Conservation (phyloP, 2,113 vertebrate species). For the Pelecanoides urinatrix region DNA sequence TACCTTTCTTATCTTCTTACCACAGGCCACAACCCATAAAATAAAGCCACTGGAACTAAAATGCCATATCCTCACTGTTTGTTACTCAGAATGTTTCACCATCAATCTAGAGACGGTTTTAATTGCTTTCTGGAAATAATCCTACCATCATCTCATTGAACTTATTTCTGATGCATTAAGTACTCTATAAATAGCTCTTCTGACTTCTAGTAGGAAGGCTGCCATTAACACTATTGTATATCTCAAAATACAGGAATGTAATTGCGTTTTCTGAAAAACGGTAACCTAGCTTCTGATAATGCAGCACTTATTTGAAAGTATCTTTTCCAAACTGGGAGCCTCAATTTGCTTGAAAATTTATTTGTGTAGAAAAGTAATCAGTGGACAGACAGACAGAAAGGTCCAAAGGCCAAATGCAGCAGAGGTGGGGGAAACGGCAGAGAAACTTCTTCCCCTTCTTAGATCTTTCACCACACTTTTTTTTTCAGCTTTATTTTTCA, state of each 20-base stretch:
- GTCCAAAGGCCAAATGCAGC: conserved; percentile 34
- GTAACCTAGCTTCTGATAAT: background rate
- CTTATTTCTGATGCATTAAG: conserved; percentile 56
- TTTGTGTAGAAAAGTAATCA: conserved; percentile 57
- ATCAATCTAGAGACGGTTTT: conserved; percentile 45
- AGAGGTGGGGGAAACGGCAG: background rate
- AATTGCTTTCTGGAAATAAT: conserved; percentile 73
- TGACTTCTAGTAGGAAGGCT: conserved; percentile 29
- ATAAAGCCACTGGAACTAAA: conserved; percentile 52
- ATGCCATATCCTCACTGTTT: conserved; percentile 32
- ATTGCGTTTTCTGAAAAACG: background rate
- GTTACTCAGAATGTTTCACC: conserved; percentile 57
- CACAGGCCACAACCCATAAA: conserved; percentile 56
- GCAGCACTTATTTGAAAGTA: conserved; percentile 17
- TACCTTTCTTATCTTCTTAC: conserved; percentile 49
- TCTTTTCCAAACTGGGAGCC: conserved; percentile 28
- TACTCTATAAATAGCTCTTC: conserved; percentile 59
- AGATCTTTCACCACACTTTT: conserved; percentile 49
- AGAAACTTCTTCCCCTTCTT: background rate
- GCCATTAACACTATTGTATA: conserved; percentile 21
- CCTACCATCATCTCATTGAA: conserved; percentile 57
- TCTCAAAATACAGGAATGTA: conserved; percentile 41
- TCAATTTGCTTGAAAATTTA: conserved; percentile 56
- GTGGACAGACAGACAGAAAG: background rate
- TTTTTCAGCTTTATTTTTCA: conserved; percentile 62